Percentiles rank a stretch among this genome's conserved stretches.
Conservation (phyloP, 2,797 vertebrate genomes). For the Naso thynnoides region DNA sequence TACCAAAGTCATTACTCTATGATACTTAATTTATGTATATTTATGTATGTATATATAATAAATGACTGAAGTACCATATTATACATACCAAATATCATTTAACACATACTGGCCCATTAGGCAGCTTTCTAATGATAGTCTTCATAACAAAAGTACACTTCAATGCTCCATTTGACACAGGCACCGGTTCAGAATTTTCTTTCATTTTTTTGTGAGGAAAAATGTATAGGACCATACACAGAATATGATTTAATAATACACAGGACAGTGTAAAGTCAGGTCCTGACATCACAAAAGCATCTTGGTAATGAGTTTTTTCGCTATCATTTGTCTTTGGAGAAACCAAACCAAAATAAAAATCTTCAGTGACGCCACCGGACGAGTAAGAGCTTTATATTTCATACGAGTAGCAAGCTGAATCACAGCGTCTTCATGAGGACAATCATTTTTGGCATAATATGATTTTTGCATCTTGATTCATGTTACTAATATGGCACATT, state of each 20-base stretch:
- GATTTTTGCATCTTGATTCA: constrained; percentile 28
- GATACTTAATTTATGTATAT: constrained; percentile 2
- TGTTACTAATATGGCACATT: constrained; percentile 59
- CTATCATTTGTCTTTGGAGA: constrained; percentile 15
- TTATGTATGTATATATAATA: constrained; percentile 12
- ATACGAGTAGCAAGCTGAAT: constrained; percentile 56
- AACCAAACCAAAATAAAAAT: constrained; percentile 40
- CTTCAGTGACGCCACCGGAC: constrained; percentile 41
- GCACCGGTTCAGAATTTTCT: constrained; percentile 42
- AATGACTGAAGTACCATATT: constrained; percentile 78
- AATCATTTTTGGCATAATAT: constrained; percentile 79
- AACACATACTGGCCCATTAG: constrained; percentile 69
- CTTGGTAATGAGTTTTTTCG: constrained; percentile 9
- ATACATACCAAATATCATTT: constrained; percentile 62
- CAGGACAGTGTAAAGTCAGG: constrained; percentile 43
- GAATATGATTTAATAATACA: constrained; percentile 52
- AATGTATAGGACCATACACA: constrained; percentile 28
- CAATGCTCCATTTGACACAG: constrained; percentile 57
- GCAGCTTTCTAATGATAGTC: constrained; percentile 76
- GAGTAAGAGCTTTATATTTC: constrained; percentile 50
- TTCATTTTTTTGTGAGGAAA: constrained; percentile 38
- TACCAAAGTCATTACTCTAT: constrained; percentile 72
- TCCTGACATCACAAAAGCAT: constrained; percentile 24
- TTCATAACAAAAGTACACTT: constrained; percentile 75
- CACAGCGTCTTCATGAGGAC: constrained; percentile 42